Conservation (phyloP, 2,113 vertebrate genomes). For the Channa maculata region DNA sequence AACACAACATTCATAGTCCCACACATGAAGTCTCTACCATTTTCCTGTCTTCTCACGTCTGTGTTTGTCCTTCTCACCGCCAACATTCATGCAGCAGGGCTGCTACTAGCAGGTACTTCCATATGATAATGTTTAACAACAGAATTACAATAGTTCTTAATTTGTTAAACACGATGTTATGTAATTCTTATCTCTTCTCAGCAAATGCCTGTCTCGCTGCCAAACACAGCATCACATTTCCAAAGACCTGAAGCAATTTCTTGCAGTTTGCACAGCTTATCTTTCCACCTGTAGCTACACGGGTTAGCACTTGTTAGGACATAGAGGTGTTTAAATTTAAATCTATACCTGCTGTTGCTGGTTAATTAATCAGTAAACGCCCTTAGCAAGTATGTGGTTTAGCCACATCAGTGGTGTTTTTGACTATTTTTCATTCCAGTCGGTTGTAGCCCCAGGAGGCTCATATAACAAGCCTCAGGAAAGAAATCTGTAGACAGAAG, state of each 20-base stretch:
- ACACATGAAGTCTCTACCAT: constrained; percentile 8
- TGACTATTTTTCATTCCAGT: constrained; percentile 13
- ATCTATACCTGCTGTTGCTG: not conserved
- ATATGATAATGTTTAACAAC: not conserved
- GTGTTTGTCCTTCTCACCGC: not conserved
- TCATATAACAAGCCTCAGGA: not conserved
- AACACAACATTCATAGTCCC: constrained; percentile 1
- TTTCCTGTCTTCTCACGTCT: not conserved
- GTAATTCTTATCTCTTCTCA: constrained; percentile 43
- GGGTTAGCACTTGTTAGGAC: constrained; percentile 15
- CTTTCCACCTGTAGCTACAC: constrained; percentile 21
- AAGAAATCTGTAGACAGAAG: not conserved
- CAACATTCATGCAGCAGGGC: not conserved
- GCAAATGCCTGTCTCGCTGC: constrained; percentile 14
- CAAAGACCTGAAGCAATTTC: constrained; percentile 25
- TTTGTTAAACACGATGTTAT: constrained; percentile 46
- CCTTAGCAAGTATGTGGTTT: not conserved
- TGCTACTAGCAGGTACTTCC: constrained; percentile 6
- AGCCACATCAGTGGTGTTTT: not conserved
- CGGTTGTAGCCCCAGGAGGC: not conserved
- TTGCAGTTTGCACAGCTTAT: constrained; percentile 14
- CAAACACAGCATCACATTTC: constrained; percentile 6
- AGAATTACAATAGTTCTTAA: constrained; percentile 13
- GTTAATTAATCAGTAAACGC: constrained; percentile 12
- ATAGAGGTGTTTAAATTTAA: constrained; percentile 5